phyloP scores from a whole-genome alignment of 2,888 invertebrate genomes.

The Amiota communis region DNA sequence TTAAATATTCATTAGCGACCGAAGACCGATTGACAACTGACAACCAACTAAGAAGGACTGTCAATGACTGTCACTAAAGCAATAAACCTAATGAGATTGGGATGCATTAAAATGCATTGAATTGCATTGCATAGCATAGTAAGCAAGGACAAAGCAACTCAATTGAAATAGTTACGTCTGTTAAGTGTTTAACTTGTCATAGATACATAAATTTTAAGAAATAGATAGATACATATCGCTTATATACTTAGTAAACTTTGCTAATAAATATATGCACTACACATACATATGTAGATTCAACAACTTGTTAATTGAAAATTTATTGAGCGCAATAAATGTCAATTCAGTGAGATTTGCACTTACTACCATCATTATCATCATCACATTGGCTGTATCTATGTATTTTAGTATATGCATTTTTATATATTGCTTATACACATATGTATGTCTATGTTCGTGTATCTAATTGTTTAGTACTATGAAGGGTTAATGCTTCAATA shows the following conservation, averaged over 20 bases:
- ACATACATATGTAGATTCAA: neutral
- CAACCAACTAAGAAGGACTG: neutral
- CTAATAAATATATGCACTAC: neutral
- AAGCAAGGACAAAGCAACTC: constrained; percentile 11
- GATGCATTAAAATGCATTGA: constrained; percentile 16
- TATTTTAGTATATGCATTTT: neutral
- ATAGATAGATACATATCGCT: neutral
- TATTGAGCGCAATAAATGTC: constrained; percentile 62
- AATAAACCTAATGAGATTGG: neutral
- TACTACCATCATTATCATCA: neutral
- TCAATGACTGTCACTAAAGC: neutral
- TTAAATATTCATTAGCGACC: constrained; percentile 22
- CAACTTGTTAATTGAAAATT: constrained; percentile 54
- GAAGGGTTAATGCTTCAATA: constrained; percentile 4
- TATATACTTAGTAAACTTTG: no score
- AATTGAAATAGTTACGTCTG: neutral
- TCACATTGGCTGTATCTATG: neutral
- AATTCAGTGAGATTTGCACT: constrained; percentile 31
- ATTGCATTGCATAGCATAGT: neutral
- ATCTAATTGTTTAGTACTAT: no score
- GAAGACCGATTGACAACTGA: neutral
- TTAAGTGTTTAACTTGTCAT: neutral
- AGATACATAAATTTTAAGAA: neutral
- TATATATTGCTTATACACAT: no score
- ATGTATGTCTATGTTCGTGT: no score